These are phyloP conservation scores for Hapalemur alaotrensis DNA, from an alignment of 2,797 vertebrate genomes.

Conservation along the genomic window DNA sequence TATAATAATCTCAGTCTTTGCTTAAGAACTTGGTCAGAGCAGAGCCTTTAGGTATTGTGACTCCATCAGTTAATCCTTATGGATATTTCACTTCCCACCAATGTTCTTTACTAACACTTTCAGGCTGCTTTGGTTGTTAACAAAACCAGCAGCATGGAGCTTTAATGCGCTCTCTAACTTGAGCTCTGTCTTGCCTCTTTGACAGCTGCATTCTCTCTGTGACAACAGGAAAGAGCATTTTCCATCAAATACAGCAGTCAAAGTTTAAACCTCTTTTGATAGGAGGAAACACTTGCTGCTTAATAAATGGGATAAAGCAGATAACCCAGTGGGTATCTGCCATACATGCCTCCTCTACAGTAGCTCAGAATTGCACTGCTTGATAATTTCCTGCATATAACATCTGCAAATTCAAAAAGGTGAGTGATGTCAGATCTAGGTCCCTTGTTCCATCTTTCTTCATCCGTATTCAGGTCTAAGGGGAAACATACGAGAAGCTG, in stretches of 20 bases:
- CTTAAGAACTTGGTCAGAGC: not conserved
- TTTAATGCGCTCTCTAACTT: not conserved
- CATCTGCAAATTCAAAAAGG: constrained; percentile 1
- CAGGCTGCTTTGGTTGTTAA: not conserved
- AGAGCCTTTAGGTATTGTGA: not conserved
- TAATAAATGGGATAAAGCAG: not conserved
- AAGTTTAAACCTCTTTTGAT: not conserved
- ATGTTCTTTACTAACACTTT: not conserved
- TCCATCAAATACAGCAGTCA: not conserved
- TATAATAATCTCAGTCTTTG: not conserved
- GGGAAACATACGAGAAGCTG: not conserved
- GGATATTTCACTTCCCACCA: not conserved
- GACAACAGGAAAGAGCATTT: not conserved
- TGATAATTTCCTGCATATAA: not conserved
- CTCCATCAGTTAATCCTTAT: not conserved
- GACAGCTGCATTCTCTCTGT: not conserved
- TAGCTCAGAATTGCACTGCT: not conserved
- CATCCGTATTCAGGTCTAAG: not conserved
- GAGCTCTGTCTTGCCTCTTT: not conserved
- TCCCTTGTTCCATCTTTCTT: not conserved
- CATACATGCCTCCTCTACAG: not conserved
- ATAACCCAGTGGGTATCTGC: not conserved
- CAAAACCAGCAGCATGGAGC: not conserved
- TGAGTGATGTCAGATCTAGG: not conserved
- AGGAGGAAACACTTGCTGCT: not conserved